Base-by-base conservation (phyloP, 2,888 invertebrate species). In the Cataglyphis altisquamis region DNA sequence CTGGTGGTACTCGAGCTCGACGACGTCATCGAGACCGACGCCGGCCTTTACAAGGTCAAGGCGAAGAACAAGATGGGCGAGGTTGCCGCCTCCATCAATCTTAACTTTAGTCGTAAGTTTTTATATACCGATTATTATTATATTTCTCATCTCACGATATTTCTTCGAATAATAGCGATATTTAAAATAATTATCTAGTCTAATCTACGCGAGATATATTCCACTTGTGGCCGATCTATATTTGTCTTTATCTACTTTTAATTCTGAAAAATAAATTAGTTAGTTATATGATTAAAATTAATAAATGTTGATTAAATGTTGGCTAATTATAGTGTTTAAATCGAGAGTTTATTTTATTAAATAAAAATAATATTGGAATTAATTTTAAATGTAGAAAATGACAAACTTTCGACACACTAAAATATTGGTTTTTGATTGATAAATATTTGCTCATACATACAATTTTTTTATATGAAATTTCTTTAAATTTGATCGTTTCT, bases 51-150 rank as follows among this genome's bases (percentile, higher is more conserved):
- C 96, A 98, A 98, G 96, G 98, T 99, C 95, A 98, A 98, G 96
- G 98, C 98, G 92, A 98, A 98, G 96, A 99, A 98, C 95, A 98
- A 98, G 96, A 98, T 98, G 96, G 99, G 99, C 95, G 99, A 99
- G 96, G 98, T 99, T 95, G 98, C 98, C 93, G 98, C 98, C 92
- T 98, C 98, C 94, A 98, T 99, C 95, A 99, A 98, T 95, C 97
- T 99, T 95, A 99, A 99, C 96, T 98, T 99, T 95, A 98, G 98
- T 96, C 99, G 99, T 99, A 96, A 98, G 98, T 98, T 81, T 29
- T 39, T 3, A n/a, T 21, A 55, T 25, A 12, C 29, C 32, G n/a
- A 41, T 52, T n/a, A 63, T 83, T 60, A 29, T 29, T 29, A 29
- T 29, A 1, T 29, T 29, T 73, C 12, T 25, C 25, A 12, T 55